Evolutionary conservation across 2,888 invertebrate genomes (phyloP), one percentile per base, ranked within the genome.

Genomic region (Cyclophora albipunctata): DNA sequence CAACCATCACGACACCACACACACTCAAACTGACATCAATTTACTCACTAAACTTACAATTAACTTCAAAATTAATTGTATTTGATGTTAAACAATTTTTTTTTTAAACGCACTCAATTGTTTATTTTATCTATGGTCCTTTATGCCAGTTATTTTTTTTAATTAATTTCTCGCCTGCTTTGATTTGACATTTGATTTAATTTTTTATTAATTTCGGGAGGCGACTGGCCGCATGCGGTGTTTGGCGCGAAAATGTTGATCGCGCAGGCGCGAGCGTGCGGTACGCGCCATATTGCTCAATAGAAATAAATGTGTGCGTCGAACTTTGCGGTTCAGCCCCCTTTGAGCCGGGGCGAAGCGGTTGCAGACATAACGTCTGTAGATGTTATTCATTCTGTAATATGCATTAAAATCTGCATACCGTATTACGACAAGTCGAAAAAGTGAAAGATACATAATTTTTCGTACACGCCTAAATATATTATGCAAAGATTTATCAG

Each of bases 181-280:
- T 20, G 20, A 20, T 20, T 20, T 20, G 20, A 20, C 20, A 20
- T 46, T 41, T 45, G 43, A 41, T 43, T 41, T 47, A 48, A 46
- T 56, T 62, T 61, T 63, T 63, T 66, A 68, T 65, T 64, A 49
- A 58, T 20, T 20, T 20, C 20, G 20, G 20, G 61, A 73, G 70
- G 78, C 76, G 78, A 67, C 71, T 73, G 64, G 64, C 63, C 77
- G 71, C 76, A 69, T 62, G 68, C 74, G 70, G 67, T 68, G 82
- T 73, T 75, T 80, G 81, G 84, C 84, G 84, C 81, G 82, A 84
- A 84, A 84, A 81, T 84, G 84, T 69, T 58, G 55, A 75, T 79
- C 76, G 80, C 81, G 70, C 72, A 70, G 53, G 59, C 61, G 75
- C 73, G 74, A 73, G 73, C 75, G 71, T 34, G 34, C 43, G 20